A percentile compares a stretch with the other conserved stretches of the same genome.
Conservation (phyloP, 1,140 invertebrate genomes). For the Thalassaphorura encarpata region DNA sequence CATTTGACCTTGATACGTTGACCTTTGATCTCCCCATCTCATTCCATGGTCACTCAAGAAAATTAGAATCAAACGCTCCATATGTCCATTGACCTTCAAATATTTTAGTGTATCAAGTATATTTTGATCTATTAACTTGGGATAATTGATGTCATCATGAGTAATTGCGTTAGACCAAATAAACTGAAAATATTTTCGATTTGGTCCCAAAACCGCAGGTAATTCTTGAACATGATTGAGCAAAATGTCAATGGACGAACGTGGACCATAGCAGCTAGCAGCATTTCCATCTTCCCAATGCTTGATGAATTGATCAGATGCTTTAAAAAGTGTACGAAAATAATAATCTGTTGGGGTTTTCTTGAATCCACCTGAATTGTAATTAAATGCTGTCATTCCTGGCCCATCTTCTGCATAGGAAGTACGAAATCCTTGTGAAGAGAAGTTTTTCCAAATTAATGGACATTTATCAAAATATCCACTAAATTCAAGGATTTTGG, state of each 20-base stretch:
- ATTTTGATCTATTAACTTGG: slow-evolving; percentile 21
- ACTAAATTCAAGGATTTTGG: no score
- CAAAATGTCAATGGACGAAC: no score
- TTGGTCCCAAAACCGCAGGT: no score
- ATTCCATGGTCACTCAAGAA: slow-evolving; percentile 88
- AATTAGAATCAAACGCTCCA: slow-evolving; percentile 52
- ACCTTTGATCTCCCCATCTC: slow-evolving; percentile 63
- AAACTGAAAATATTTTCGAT: slow-evolving; percentile 24
- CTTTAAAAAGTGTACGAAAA: slow-evolving; percentile 45
- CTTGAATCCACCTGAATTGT: slow-evolving; percentile 38
- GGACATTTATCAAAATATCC: slow-evolving; percentile 55
- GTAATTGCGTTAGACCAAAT: slow-evolving; percentile 27
- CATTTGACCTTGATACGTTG: slow-evolving; percentile 17
- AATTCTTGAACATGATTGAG: no score
- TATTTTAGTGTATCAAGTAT: slow-evolving; percentile 25
- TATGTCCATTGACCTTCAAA: not conserved
- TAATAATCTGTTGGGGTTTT: slow-evolving; percentile 42
- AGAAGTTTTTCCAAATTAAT: slow-evolving; percentile 68
- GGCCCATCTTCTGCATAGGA: slow-evolving; percentile 40
- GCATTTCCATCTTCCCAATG: not conserved
- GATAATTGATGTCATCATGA: slow-evolving; percentile 30
- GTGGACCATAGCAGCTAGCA: no score
- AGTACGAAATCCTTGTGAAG: slow-evolving; percentile 42
- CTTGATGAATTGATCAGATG: slow-evolving; percentile 44
- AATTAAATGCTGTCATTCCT: slow-evolving; percentile 39